Evolutionary conservation across 2,797 vertebrate species (phyloP).

Genomic region (Cuniculus paca): DNA sequence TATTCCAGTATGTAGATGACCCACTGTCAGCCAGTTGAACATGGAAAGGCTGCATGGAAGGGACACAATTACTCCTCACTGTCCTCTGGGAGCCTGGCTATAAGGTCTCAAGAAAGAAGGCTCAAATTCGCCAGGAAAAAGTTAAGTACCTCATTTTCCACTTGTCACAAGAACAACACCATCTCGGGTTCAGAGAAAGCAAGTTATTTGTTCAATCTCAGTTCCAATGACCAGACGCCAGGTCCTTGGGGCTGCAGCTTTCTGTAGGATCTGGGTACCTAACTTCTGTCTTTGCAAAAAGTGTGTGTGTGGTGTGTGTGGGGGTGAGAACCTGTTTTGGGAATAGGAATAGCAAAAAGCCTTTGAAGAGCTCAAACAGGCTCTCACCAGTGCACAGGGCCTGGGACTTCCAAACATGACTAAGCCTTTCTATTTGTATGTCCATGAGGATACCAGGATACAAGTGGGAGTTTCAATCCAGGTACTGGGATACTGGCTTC

Average conservation of each 20-base stretch:
- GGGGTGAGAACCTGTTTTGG: background rate
- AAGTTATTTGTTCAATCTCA: background rate
- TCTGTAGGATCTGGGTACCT: background rate
- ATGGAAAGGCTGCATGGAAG: background rate
- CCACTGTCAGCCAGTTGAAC: background rate
- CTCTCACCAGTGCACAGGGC: accelerated
- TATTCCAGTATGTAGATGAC: too few species aligned
- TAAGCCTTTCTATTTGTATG: background rate
- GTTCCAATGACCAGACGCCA: background rate
- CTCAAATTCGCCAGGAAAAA: background rate
- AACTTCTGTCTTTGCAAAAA: background rate
- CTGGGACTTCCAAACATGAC: background rate
- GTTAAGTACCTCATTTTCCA: background rate
- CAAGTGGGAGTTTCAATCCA: background rate
- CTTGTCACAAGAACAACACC: background rate
- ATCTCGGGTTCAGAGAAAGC: background rate
- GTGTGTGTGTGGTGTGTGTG: too few species aligned
- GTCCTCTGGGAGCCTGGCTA: background rate
- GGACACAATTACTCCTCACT: background rate
- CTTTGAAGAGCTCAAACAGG: background rate
- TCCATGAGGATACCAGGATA: too few species aligned
- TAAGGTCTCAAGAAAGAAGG: background rate
- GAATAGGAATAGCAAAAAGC: background rate
- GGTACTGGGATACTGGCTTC: background rate
- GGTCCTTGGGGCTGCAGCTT: background rate